Percentiles rank a stretch among this genome's conserved stretches.
Evolutionary conservation across 1,140 invertebrate genomes (phyloP).

Genomic region (Teleopsis dalmanni): DNA sequence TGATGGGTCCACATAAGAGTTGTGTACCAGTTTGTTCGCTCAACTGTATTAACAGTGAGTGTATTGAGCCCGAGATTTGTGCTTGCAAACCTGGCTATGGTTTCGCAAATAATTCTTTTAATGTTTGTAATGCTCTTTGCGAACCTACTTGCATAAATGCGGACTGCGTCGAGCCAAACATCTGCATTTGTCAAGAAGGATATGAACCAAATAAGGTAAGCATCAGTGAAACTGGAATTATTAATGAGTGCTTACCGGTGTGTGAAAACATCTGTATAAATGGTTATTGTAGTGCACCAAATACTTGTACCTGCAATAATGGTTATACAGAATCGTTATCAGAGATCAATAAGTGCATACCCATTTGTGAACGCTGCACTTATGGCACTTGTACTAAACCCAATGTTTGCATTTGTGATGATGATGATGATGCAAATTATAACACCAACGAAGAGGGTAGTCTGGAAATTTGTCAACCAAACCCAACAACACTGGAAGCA

Average conservation of each 20-base stretch:
- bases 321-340: slow-evolving; percentile 21
- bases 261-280: slow-evolving; percentile 2
- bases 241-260: not conserved
- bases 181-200: slow-evolving; percentile 39
- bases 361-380: slow-evolving; percentile 42
- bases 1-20: slow-evolving; percentile 40
- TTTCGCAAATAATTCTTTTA: slow-evolving; percentile 41
- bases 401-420: not conserved
- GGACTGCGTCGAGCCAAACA: slow-evolving; percentile 48
- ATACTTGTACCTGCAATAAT: not conserved
- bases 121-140: slow-evolving; percentile 49
- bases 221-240: slow-evolving; percentile 9
- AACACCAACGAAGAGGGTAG: not conserved
- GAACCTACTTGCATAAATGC: slow-evolving; percentile 48
- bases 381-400: not conserved
- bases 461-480: not conserved
- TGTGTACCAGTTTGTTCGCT: slow-evolving; percentile 26
- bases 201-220: slow-evolving; percentile 39
- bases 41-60: slow-evolving; percentile 44
- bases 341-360: slow-evolving; percentile 25
- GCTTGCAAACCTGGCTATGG: slow-evolving; percentile 45
- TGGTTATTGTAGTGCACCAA: slow-evolving; percentile 1
- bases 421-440: not conserved
- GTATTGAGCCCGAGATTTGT: slow-evolving; percentile 50
- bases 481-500: too few relatives aligned